phyloP scores from a whole-genome alignment of 2,888 invertebrate genomes.

The Sturmia bella region DNA sequence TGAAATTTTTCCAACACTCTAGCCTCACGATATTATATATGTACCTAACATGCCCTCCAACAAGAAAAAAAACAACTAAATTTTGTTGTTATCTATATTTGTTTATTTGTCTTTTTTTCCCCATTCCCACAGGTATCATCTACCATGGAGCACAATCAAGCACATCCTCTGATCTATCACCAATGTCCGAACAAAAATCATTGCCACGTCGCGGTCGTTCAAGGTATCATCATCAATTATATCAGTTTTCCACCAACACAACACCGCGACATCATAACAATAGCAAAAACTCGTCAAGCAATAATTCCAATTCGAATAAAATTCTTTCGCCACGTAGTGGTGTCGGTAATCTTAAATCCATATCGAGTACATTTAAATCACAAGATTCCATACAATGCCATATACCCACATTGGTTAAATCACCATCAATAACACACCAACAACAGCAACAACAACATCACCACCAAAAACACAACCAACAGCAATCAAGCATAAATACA shows the following conservation, averaged over 20 bases:
- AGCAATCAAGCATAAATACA: slow-evolving; percentile 63
- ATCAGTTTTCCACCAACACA: slow-evolving; percentile 83
- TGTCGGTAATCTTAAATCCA: slow-evolving; percentile 80
- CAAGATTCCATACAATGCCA: slow-evolving; percentile 82
- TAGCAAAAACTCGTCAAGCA: slow-evolving; percentile 77
- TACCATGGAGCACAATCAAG: slow-evolving; percentile 89
- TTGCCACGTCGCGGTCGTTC: slow-evolving; percentile 87
- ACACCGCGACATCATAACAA: slow-evolving; percentile 83
- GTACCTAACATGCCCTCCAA: not conserved
- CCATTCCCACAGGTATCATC: slow-evolving; percentile 84
- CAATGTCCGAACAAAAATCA: slow-evolving; percentile 90
- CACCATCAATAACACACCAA: slow-evolving; percentile 80
- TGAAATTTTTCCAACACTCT: no score
- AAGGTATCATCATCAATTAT: slow-evolving; percentile 84
- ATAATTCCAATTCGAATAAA: slow-evolving; percentile 76
- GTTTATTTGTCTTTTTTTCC: slow-evolving; percentile 64
- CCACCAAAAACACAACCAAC: slow-evolving; percentile 64
- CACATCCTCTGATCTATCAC: slow-evolving; percentile 89
- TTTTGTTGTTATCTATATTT: slow-evolving; percentile 56
- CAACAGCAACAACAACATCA: slow-evolving; percentile 76
- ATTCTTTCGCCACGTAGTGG: slow-evolving; percentile 81
- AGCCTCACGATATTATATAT: no score
- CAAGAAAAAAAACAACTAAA: slow-evolving; percentile 33
- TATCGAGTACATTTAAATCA: slow-evolving; percentile 81
- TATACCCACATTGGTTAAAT: slow-evolving; percentile 81